Evolutionary conservation across 1,140 invertebrate genomes (phyloP).

Genomic region (Camponotus vicinus): DNA sequence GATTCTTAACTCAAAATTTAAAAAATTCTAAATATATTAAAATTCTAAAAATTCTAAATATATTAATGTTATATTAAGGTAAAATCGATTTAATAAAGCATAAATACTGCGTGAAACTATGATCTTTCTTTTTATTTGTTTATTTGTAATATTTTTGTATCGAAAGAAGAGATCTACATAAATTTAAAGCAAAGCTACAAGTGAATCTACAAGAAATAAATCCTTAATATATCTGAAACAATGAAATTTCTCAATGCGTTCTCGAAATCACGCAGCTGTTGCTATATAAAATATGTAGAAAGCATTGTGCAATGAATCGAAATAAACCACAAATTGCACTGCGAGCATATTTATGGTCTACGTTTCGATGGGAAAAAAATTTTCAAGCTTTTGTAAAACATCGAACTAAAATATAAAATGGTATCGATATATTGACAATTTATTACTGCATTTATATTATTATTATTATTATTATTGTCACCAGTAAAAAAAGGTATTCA

Average conservation of each 20-base stretch:
- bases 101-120: not conserved
- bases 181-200: not conserved
- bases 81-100: not conserved
- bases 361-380: not conserved
- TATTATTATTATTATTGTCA: not conserved
- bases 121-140: not conserved
- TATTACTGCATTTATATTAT: not conserved
- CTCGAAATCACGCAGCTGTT: not conserved
- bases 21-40: not conserved
- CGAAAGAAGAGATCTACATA: not conserved
- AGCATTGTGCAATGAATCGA: constrained; percentile 5
- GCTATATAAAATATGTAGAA: constrained; percentile 16
- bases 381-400: not conserved
- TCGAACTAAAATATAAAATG: not conserved
- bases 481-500: not conserved
- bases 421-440: constrained; percentile 7
- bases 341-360: constrained; percentile 10
- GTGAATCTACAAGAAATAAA: constrained; percentile 1
- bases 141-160: not conserved
- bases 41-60: not conserved
- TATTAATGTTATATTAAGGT: not conserved
- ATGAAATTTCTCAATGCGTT: constrained; percentile 5
- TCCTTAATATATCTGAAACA: not conserved
- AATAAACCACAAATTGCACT: constrained; percentile 25
- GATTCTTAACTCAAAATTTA: too few relatives aligned